Evolutionary conservation across 2,113 vertebrate genomes (phyloP).

Genomic region (Numenius arquata): DNA sequence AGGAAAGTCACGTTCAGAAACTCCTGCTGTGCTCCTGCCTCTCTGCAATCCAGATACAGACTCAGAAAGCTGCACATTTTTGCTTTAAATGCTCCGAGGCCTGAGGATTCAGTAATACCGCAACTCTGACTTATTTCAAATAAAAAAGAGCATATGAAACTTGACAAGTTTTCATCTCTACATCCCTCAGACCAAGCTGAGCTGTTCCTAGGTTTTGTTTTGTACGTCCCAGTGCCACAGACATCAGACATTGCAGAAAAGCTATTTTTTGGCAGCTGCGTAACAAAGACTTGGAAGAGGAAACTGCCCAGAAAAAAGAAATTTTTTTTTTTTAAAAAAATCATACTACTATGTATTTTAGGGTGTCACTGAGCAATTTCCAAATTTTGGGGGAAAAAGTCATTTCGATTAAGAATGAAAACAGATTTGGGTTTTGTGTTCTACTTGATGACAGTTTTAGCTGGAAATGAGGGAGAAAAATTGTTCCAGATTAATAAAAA

Average conservation of each 20-base stretch:
- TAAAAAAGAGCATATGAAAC: background rate
- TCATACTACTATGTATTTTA: background rate
- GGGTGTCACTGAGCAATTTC: background rate
- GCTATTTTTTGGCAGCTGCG: background rate
- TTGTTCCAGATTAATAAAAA: background rate
- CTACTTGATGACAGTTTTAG: constrained; percentile 7
- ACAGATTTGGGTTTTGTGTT: background rate
- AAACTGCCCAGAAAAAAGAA: background rate
- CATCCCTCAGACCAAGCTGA: background rate
- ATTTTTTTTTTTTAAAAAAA: too few relatives aligned
- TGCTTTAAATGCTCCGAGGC: background rate
- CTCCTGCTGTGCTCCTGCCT: rapidly evolving
- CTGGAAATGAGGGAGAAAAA: background rate
- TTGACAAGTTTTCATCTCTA: background rate
- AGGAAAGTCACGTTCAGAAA: background rate
- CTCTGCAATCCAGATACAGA: background rate
- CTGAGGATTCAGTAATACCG: background rate
- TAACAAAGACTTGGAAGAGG: background rate
- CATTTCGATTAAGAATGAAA: background rate
- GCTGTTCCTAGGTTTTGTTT: background rate
- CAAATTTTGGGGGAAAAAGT: background rate
- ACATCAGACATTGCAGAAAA: background rate
- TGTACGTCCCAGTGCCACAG: background rate
- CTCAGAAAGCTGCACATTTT: background rate
- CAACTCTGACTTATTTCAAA: background rate